Base-by-base conservation (phyloP, 2,888 invertebrate species). In the Aleiodes leptofemur region DNA sequence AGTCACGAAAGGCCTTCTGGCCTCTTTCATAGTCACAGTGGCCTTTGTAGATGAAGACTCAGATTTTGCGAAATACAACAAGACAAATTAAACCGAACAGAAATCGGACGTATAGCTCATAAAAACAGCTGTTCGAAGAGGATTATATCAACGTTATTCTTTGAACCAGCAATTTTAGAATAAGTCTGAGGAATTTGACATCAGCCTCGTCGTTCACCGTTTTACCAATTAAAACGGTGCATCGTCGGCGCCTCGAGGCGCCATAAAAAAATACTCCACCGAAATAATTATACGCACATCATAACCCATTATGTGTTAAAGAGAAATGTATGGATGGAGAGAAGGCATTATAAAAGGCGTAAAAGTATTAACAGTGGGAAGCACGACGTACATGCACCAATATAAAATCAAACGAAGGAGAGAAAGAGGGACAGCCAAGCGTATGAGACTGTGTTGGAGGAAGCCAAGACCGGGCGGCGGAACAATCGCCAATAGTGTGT, bases 171-270 rank as follows among this genome's bases (percentile, higher is more conserved):
- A 73, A 16, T 73, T 78, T 76, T 74, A 73, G 73, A 77, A 74
- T 79, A 78, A 75, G 56, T 57, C 13, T 14, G 43, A 68, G 73
- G 59, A 38, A 23, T 73, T 48, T 69, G 72, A 50, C 50, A 23
- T 11, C 9, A 73, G 71, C 69, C 68, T 34, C 76, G 72, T 72
- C 72, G 70, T 76, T 76, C 77, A 80, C 78, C 76, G 73, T 75
- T 78, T 70, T 76, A 50, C 76, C 78, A 81, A 85, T 85, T 83
- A 83, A 84, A 84, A 83, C 83, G 84, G 83, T 82, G 77, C 79
- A 82, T 82, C 79, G 78, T 53, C 53, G 73, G 23, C 71, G 64
- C 68, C 59, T 55, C 64, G 66, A 74, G 68, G 73, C 69, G 66
- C 70, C 73, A 72, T 73, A 72, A 43, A 74, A 59, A 50, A 31